Percentiles rank a stretch among this genome's conserved stretches.
Evolutionary conservation across 2,113 vertebrate species (phyloP).

Genomic region (Anas platyrhynchos): DNA sequence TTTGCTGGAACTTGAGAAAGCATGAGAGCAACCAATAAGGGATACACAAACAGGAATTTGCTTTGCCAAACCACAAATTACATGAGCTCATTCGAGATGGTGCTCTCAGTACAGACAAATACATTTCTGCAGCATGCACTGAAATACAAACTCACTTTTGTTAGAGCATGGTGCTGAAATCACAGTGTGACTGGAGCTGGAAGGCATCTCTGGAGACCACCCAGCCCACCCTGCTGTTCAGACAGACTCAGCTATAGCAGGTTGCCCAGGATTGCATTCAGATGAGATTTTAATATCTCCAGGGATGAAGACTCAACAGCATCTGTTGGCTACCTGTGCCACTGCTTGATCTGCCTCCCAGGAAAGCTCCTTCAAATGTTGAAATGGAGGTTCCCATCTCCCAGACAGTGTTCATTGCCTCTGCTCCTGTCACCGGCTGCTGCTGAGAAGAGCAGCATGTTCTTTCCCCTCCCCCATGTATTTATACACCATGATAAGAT

Average conservation of each 20-base stretch:
- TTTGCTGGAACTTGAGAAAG: background rate
- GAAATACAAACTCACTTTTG: background rate
- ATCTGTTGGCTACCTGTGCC: background rate
- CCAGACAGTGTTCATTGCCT: background rate
- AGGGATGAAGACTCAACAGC: background rate
- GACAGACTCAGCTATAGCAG: background rate
- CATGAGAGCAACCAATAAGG: rapidly evolving
- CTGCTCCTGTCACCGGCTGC: background rate
- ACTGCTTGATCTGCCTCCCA: background rate
- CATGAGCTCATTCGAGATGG: background rate
- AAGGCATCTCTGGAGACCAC: background rate
- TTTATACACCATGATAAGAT: background rate
- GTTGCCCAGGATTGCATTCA: background rate
- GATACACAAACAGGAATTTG: background rate
- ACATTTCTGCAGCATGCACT: background rate
- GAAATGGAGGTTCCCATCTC: background rate
- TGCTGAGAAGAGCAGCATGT: background rate
- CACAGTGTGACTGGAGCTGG: background rate
- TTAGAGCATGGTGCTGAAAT: background rate
- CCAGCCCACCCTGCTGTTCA: background rate
- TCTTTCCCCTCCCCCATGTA: background rate
- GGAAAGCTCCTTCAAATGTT: background rate
- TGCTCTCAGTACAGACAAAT: background rate
- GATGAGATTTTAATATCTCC: background rate
- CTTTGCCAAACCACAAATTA: background rate